Evolutionary conservation across 2,888 invertebrate species (phyloP).

Genomic region (Cataglyphis livida): DNA sequence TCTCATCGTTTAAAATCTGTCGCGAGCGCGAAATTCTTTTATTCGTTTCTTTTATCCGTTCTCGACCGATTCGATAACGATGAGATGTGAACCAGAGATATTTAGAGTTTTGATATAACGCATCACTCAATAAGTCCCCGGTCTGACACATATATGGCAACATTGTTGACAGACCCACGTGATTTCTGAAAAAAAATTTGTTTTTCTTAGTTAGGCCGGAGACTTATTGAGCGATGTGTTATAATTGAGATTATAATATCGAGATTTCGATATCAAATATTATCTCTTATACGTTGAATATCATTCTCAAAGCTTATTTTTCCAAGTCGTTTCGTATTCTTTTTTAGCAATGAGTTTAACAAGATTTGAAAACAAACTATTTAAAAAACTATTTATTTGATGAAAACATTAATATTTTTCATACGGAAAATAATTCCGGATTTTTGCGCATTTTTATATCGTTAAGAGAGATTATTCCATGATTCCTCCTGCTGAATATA

Average conservation of each 20-base stretch:
- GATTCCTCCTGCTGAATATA: not conserved
- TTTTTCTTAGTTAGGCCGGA: no score
- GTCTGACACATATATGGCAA: no score
- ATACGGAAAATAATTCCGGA: not conserved
- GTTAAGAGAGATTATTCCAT: not conserved
- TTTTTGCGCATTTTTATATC: not conserved
- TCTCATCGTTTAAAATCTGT: conserved; percentile 28
- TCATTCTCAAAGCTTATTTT: not conserved
- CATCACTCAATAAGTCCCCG: no score
- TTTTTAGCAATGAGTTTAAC: not conserved
- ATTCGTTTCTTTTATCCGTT: conserved; percentile 21
- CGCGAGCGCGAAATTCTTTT: not conserved
- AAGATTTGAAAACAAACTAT: not conserved
- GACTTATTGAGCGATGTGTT: no score
- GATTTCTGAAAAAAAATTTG: no score
- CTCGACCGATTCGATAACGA: not conserved
- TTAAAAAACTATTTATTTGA: not conserved
- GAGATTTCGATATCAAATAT: not conserved
- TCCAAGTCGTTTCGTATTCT: not conserved
- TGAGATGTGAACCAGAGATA: not conserved
- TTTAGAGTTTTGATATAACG: not conserved
- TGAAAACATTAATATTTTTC: not conserved
- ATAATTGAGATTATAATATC: no score
- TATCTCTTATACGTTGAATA: not conserved
- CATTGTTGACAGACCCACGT: no score